Evolutionary conservation across 1,140 invertebrate species (phyloP).

Genomic region (Drosophila teissieri): DNA sequence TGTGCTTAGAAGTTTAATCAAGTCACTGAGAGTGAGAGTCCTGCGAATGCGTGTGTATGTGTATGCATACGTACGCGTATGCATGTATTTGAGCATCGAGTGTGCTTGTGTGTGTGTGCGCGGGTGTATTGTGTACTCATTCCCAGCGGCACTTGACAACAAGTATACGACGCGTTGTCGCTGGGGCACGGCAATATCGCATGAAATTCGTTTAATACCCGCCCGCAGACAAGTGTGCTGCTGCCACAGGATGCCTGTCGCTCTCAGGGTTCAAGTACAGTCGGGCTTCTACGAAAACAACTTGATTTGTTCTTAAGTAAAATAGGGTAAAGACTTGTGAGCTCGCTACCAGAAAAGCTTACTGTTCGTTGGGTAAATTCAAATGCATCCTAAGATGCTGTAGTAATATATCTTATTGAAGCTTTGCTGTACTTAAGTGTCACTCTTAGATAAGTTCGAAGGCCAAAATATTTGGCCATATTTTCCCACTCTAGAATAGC

Average conservation of each 20-base stretch:
- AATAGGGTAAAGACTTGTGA: not conserved
- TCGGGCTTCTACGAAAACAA: not conserved
- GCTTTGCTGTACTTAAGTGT: not conserved
- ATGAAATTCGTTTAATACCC: constrained; percentile 62
- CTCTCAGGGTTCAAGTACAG: constrained; percentile 18
- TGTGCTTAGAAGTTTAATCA: constrained; percentile 64
- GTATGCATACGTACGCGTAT: constrained; percentile 2
- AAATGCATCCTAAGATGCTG: too few species aligned
- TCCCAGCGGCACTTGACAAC: constrained; percentile 47
- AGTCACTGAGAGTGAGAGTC: constrained; percentile 64
- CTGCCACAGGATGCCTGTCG: not conserved
- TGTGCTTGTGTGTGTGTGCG: constrained; percentile 14
- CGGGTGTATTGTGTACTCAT: constrained; percentile 38
- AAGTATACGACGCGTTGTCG: constrained; percentile 65
- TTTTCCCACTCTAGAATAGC: constrained; percentile 1
- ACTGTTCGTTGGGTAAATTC: not conserved
- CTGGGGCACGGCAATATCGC: constrained; percentile 52
- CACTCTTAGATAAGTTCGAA: not conserved
- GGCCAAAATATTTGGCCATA: constrained; percentile 18
- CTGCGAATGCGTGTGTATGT: constrained; percentile 2
- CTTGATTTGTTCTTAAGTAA: not conserved
- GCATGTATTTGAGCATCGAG: constrained; percentile 13
- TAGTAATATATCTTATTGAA: not conserved
- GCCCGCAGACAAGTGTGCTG: constrained; percentile 13
- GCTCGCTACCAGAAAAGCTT: not conserved